phyloP scores from a whole-genome alignment of 2,888 invertebrate genomes.

The Monoplex corrugatus region DNA sequence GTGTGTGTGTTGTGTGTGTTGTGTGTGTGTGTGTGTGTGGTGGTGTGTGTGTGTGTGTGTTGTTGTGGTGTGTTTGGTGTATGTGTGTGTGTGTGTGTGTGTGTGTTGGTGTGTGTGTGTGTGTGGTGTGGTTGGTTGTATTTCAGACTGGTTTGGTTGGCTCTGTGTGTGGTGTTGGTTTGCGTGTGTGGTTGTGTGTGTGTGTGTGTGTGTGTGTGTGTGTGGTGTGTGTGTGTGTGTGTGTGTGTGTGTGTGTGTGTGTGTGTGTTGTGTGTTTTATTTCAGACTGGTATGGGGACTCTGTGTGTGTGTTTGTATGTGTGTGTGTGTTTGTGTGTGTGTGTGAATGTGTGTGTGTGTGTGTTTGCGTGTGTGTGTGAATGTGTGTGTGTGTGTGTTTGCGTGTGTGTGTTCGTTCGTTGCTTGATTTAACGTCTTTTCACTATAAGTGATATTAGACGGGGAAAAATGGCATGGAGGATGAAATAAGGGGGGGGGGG shows the following conservation, averaged over 20 bases:
- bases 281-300: conserved; percentile 4
- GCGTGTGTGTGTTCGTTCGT: not conserved
- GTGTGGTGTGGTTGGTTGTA: not conserved
- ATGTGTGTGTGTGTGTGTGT: not conserved
- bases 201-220: not conserved
- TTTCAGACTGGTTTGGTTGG: conserved; percentile 3
- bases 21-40: not conserved
- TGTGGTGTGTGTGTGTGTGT: not conserved
- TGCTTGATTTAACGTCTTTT: no score
- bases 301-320: not conserved
- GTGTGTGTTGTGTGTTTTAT: no score
- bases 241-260: not conserved
- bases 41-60: not conserved
- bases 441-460: no score
- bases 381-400: not conserved
- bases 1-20: no score
- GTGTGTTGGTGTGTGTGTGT: not conserved
- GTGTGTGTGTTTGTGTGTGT: not conserved
- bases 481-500: no score
- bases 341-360: not conserved
- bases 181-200: not conserved
- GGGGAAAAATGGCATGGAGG: no score
- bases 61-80: no score
- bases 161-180: no score
- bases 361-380: not conserved